Evolutionary conservation across 2,888 invertebrate genomes (phyloP).

Genomic region (Aplocera efformata): DNA sequence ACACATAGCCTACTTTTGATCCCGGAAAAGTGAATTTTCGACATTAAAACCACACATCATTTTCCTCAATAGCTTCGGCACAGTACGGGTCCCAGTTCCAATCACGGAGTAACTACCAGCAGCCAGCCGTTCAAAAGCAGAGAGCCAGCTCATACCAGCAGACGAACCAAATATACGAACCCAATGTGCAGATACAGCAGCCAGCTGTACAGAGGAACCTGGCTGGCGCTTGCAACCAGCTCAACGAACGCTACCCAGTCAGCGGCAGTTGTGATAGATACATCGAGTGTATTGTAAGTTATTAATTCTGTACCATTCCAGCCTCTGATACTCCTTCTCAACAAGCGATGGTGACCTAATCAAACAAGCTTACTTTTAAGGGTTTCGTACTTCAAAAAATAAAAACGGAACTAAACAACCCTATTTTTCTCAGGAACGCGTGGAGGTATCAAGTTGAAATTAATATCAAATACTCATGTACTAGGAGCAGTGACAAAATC

Average conservation of each 20-base stretch:
- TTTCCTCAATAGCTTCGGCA: slow-evolving; percentile 43
- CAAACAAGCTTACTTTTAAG: no score
- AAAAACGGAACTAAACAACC: no score
- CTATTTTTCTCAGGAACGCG: no score
- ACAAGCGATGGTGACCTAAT: no score
- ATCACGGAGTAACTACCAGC: slow-evolving; percentile 13
- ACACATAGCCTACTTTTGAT: no score
- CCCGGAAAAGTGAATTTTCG: no score
- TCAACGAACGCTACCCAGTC: slow-evolving; percentile 84
- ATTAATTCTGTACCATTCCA: background rate
- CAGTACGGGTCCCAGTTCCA: slow-evolving; percentile 35
- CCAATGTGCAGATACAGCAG: slow-evolving; percentile 28
- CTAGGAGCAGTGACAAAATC: no score
- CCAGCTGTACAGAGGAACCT: slow-evolving; percentile 26
- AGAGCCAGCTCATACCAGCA: slow-evolving; percentile 29
- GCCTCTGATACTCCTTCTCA: background rate
- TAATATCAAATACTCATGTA: no score
- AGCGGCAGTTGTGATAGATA: slow-evolving; percentile 87
- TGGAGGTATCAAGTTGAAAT: no score
- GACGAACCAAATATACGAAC: slow-evolving; percentile 13
- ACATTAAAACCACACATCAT: slow-evolving; percentile 1
- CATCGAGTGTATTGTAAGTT: slow-evolving; percentile 82
- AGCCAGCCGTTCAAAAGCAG: slow-evolving; percentile 18
- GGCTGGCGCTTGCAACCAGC: slow-evolving; percentile 80
- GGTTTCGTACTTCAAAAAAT: no score